Evolutionary conservation across 2,888 invertebrate species (phyloP).

Genomic region (Caenorhabditis sp.): DNA sequence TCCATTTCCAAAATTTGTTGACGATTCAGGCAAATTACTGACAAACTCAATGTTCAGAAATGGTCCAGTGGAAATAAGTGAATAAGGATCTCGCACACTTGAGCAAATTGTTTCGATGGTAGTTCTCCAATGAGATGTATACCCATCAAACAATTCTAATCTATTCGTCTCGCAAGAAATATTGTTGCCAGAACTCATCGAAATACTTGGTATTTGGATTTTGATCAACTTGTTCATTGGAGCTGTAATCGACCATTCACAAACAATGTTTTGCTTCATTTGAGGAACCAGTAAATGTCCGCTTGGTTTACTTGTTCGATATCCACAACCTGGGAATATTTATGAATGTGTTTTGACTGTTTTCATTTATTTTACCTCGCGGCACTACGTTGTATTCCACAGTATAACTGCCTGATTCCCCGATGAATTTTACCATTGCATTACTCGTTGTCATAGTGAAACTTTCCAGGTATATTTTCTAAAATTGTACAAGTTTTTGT

Average conservation of each 20-base stretch:
- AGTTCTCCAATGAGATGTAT: slow-evolving; percentile 28
- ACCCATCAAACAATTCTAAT: slow-evolving; percentile 53
- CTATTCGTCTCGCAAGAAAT: slow-evolving; percentile 57
- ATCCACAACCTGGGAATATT: slow-evolving; percentile 39
- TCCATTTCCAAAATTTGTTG: slow-evolving; percentile 28
- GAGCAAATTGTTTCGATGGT: slow-evolving; percentile 38
- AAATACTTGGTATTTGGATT: slow-evolving; percentile 48
- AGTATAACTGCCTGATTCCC: slow-evolving; percentile 36
- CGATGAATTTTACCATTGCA: slow-evolving; percentile 46
- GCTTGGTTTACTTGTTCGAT: slow-evolving; percentile 35
- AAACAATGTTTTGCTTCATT: slow-evolving; percentile 41
- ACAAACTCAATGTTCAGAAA: slow-evolving; percentile 38
- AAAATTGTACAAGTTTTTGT: no score
- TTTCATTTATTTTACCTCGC: background rate
- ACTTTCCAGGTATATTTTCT: no score
- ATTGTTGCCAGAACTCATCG: slow-evolving; percentile 42
- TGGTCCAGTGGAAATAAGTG: slow-evolving; percentile 42
- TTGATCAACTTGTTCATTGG: slow-evolving; percentile 49
- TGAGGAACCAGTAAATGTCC: slow-evolving; percentile 36
- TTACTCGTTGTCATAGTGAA: slow-evolving; percentile 47
- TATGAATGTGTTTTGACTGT: no score
- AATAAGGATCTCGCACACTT: slow-evolving; percentile 14
- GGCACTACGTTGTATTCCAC: background rate
- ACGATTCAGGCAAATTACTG: slow-evolving; percentile 28
- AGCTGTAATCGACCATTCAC: slow-evolving; percentile 54